These are phyloP conservation scores for Catalaphyllia jardinei DNA, from an alignment of 64 coral and sea anemone species.

Conservation along the genomic window DNA sequence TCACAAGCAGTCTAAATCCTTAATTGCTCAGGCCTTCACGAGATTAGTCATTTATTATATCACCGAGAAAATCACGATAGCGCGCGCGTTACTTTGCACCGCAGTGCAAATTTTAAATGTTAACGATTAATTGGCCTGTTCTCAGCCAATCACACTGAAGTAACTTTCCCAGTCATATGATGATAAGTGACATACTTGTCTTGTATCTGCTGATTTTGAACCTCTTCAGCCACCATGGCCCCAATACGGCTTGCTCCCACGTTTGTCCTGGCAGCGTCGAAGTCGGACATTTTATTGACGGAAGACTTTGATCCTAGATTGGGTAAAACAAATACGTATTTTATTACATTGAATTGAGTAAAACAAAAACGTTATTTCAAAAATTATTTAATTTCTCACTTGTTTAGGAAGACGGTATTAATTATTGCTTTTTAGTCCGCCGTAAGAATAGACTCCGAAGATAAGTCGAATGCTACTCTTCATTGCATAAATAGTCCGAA, in stretches of 20 bases:
- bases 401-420: not conserved
- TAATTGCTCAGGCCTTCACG: too few relatives aligned
- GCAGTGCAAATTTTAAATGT: too few relatives aligned
- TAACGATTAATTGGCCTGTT: too few relatives aligned
- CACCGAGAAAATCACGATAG: too few relatives aligned
- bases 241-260: conserved; percentile 37
- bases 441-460: too few relatives aligned
- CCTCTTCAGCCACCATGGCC: conserved; percentile 23
- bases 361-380: not conserved
- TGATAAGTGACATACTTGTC: not conserved
- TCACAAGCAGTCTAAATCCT: too few relatives aligned
- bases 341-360: not conserved
- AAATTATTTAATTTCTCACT: not conserved
- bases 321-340: not conserved
- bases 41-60: too few relatives aligned
- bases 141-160: not conserved
- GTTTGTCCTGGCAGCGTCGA: not conserved
- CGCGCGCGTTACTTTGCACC: too few relatives aligned
- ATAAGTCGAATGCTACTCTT: too few relatives aligned
- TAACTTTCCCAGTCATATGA: not conserved
- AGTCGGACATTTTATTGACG: not conserved
- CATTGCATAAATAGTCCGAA: too few relatives aligned
- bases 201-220: conserved; percentile 34
- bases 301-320: not conserved
- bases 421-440: too few relatives aligned